phyloP scores from a whole-genome alignment of 2,797 vertebrate genomes.

The Macropodus opercularis region DNA sequence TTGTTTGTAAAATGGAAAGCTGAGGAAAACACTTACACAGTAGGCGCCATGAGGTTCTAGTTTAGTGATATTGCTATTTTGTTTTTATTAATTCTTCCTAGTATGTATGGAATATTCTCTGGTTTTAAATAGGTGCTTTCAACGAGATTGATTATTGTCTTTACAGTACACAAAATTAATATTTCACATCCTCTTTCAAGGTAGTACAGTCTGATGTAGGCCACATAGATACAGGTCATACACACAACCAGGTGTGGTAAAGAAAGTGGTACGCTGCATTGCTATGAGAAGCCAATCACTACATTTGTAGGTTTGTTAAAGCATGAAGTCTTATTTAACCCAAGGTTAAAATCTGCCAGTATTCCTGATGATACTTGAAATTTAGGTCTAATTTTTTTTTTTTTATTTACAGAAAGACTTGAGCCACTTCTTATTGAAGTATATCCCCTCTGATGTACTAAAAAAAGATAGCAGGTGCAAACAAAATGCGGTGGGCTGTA shows the following conservation, averaged over 20 bases:
- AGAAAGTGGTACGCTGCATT: neutral
- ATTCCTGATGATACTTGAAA: neutral
- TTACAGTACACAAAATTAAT: neutral
- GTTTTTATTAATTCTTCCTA: neutral
- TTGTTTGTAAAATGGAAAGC: slow-evolving; percentile 2
- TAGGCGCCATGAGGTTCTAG: neutral
- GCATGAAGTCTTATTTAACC: neutral
- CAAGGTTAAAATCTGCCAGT: neutral
- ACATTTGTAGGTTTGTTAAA: neutral
- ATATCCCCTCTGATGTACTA: neutral
- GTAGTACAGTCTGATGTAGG: neutral
- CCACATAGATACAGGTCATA: neutral
- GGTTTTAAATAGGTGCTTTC: neutral
- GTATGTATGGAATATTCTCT: neutral
- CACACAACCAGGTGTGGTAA: neutral
- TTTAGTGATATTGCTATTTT: slow-evolving; percentile 1
- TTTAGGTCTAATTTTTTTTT: no score
- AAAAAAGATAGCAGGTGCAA: slow-evolving; percentile 11
- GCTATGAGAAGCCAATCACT: neutral
- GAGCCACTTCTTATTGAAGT: slow-evolving; percentile 3
- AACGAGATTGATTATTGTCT: slow-evolving; percentile 1
- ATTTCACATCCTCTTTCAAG: neutral
- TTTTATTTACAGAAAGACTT: neutral
- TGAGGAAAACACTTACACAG: neutral
- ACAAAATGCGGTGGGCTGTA: neutral